phyloP scores from a whole-genome alignment of 1,140 invertebrate species.

The Drosophila tani region DNA sequence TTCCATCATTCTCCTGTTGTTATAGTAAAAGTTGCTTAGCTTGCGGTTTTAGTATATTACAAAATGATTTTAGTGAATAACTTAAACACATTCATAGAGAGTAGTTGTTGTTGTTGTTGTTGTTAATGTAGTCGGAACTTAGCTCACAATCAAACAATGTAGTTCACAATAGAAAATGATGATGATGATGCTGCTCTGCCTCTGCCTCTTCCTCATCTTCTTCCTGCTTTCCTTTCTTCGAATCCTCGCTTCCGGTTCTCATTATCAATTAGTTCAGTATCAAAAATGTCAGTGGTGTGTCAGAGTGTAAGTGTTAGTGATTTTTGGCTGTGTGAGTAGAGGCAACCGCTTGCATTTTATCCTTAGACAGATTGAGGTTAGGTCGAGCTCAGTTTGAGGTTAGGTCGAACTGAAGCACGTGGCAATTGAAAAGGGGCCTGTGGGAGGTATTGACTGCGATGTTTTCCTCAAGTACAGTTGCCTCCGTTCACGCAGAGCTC shows the following conservation, averaged over 20 bases:
- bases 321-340: constrained; percentile 48
- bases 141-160: constrained; percentile 80
- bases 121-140: constrained; percentile 63
- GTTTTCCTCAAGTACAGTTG: constrained; percentile 16
- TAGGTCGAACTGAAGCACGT: constrained; percentile 31
- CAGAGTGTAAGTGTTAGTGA: constrained; percentile 36
- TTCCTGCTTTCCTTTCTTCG: constrained; percentile 27
- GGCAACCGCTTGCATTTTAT: constrained; percentile 49
- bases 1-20: constrained; percentile 32
- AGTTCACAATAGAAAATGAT: constrained; percentile 67
- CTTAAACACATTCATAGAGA: constrained; percentile 63
- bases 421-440: constrained; percentile 17
- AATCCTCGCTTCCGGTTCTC: constrained; percentile 23
- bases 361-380: constrained; percentile 68
- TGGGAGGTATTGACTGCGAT: not conserved
- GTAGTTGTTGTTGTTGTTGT: constrained; percentile 51
- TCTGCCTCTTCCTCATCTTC: not conserved
- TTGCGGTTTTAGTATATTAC: constrained; percentile 78
- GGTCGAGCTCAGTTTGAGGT: constrained; percentile 30
- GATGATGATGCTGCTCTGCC: constrained; percentile 29
- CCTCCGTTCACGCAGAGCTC: constrained; percentile 37
- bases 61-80: constrained; percentile 75
- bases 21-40: constrained; percentile 71
- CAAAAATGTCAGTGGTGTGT: constrained; percentile 58
- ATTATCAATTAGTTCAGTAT: constrained; percentile 56